phyloP scores from a whole-genome alignment of 2,888 invertebrate genomes.

The Cybosia mesomella region DNA sequence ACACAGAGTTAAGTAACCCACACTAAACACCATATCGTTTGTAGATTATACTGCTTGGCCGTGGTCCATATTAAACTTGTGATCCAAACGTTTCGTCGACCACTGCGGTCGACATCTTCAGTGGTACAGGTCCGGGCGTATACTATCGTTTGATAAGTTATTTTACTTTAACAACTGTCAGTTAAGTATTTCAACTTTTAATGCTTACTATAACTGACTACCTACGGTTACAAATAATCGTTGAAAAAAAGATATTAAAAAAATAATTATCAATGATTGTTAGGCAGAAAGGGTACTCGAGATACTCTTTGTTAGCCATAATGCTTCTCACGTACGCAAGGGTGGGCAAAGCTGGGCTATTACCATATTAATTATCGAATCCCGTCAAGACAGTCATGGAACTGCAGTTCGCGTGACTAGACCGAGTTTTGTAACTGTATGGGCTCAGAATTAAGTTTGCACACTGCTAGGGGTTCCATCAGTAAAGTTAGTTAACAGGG shows the following conservation, averaged over 20 bases:
- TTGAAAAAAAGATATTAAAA: too few species aligned
- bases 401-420: slow-evolving; percentile 67
- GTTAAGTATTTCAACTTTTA: not conserved
- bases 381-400: slow-evolving; percentile 65
- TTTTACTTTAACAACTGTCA: too few species aligned
- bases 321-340: slow-evolving; percentile 71
- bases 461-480: slow-evolving; percentile 17
- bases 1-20: too few species aligned
- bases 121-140: too few species aligned
- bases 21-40: too few species aligned
- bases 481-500: not conserved
- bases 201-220: too few species aligned
- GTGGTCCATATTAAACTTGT: too few species aligned
- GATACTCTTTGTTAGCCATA: slow-evolving; percentile 46
- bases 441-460: slow-evolving; percentile 30
- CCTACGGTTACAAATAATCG: too few species aligned
- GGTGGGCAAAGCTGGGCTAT: slow-evolving; percentile 74
- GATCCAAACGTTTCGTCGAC: too few species aligned
- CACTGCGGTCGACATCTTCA: too few species aligned
- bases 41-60: too few species aligned
- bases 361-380: slow-evolving; percentile 83
- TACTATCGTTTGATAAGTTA: too few species aligned
- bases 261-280: not conserved
- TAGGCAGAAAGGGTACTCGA: slow-evolving; percentile 21
- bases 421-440: slow-evolving; percentile 44